Conservation (phyloP, 2,797 vertebrate species). For the Philypnodon macrostomus region DNA sequence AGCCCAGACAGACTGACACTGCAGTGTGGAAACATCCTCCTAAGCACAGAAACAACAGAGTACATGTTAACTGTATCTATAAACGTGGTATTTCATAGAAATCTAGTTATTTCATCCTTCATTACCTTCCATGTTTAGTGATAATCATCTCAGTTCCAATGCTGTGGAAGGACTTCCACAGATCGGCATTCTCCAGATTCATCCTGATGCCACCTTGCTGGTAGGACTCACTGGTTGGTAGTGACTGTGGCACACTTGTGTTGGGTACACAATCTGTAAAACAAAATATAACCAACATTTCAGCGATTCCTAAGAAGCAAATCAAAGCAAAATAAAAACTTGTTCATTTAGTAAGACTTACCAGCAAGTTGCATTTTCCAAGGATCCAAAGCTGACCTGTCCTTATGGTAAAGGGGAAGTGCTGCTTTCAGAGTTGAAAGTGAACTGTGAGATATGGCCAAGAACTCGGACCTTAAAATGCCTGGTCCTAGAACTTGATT, state of each 20-base stretch:
- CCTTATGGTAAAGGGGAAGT: constrained; percentile 3
- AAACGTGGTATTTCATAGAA: too few relatives aligned
- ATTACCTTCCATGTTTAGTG: constrained; percentile 82
- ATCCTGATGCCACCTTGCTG: constrained; percentile 57
- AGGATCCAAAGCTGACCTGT: background rate
- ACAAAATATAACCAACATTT: too few relatives aligned
- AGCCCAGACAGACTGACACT: constrained; percentile 80
- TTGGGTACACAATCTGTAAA: constrained; percentile 46
- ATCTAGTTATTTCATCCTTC: background rate
- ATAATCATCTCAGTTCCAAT: constrained; percentile 84
- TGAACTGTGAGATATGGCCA: constrained; percentile 3
- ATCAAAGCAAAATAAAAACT: too few relatives aligned
- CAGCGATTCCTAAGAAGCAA: too few relatives aligned
- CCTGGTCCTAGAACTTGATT: constrained; percentile 57
- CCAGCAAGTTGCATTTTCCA: constrained; percentile 48
- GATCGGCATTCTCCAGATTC: constrained; percentile 76
- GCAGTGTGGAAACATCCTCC: constrained; percentile 88
- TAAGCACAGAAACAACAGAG: constrained; percentile 48
- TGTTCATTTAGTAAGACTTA: constrained; percentile 32
- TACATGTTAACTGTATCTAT: background rate
- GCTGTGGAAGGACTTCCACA: constrained; percentile 81
- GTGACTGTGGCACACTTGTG: constrained; percentile 23
- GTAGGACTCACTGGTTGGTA: constrained; percentile 39
- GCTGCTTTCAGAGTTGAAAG: constrained; percentile 20
- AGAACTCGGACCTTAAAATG: constrained; percentile 19